Base-by-base conservation (phyloP, 2,888 invertebrate species). In the Dolichomitus sp. region DNA sequence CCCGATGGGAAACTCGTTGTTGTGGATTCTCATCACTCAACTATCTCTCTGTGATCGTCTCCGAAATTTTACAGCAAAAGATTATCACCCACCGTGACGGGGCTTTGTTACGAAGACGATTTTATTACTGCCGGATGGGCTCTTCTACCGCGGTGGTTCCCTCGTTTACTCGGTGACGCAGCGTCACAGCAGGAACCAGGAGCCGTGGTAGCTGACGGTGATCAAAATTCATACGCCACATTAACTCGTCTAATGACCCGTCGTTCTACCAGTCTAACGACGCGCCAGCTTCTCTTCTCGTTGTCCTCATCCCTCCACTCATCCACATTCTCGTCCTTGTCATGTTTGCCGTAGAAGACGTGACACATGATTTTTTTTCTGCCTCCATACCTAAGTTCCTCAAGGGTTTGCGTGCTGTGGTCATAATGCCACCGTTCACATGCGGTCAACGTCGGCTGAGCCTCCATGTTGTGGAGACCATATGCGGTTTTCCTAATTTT, bases 171-270 rank as follows among this genome's bases (percentile, higher is more conserved):
- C 48, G 48, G 45, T 61, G 59, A 63, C 74, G 45, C 42, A 57
- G 37, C 79, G 54, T 72, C 59, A 66, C 54, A 70, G 74, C 72
- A 52, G 48, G 23, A 17, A 50, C 40, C 63, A 57, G 68, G 27
- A 57, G 69, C 69, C 30, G 50, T 48, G 23, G 40, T 30, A 33
- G 72, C 69, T 57, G 80, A 69, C 73, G 73, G 80, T 66, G 73
- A 84, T 86, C 81, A 84, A 86, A 87, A 87, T 87, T 87, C 85
- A 86, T 85, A 79, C 81, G 75, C 59, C 82, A 76, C 85, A 74
- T 85, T 84, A 85, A 85, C 76, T 78, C 80, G 59, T 76, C 81
- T 86, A 85, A 86, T 87, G 84, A 86, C 86, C 81, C 75, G 59
- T 68, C 83, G 66, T 74, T 63, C 72, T 52, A 45, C 69, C 48